phyloP scores from a whole-genome alignment of 2,113 vertebrate species.

The Periophthalmodon schlosseri region DNA sequence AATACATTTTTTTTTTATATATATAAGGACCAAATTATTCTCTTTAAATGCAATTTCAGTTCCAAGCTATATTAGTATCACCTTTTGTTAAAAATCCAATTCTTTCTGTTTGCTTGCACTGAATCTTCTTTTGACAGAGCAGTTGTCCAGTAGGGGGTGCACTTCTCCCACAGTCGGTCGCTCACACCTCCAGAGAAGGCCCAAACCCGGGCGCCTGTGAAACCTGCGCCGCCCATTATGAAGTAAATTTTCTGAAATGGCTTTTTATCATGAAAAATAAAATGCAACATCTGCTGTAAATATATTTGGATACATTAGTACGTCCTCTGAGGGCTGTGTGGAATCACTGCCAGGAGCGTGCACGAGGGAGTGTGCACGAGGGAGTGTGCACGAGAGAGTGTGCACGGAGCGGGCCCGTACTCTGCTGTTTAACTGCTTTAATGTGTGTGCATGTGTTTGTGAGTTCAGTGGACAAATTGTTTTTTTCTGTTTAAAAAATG shows the following conservation, averaged over 20 bases:
- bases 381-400: neutral
- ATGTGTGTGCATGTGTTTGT: neutral
- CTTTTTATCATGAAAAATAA: constrained; percentile 84
- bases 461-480: neutral
- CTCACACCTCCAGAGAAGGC: constrained; percentile 56
- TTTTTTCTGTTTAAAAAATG: neutral
- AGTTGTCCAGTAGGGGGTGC: constrained; percentile 77
- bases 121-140: constrained; percentile 2
- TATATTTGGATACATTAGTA: constrained; percentile 84
- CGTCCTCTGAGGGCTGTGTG: constrained; percentile 77
- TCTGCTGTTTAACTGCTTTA: neutral
- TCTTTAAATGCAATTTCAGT: too few relatives aligned
- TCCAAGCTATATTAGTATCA: too few relatives aligned
- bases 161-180: constrained; percentile 73
- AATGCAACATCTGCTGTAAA: constrained; percentile 84
- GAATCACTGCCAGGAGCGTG: constrained; percentile 79
- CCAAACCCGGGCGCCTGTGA: constrained; percentile 19
- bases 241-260: constrained; percentile 80
- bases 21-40: too few relatives aligned
- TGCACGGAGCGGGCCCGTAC: neutral
- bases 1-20: too few relatives aligned
- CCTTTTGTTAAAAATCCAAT: neutral
- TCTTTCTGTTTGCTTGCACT: neutral
- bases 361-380: constrained; percentile 20
- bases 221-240: constrained; percentile 70